Conservation (phyloP, 2,797 vertebrate genomes). For the Pteronotus mesoamericanus region DNA sequence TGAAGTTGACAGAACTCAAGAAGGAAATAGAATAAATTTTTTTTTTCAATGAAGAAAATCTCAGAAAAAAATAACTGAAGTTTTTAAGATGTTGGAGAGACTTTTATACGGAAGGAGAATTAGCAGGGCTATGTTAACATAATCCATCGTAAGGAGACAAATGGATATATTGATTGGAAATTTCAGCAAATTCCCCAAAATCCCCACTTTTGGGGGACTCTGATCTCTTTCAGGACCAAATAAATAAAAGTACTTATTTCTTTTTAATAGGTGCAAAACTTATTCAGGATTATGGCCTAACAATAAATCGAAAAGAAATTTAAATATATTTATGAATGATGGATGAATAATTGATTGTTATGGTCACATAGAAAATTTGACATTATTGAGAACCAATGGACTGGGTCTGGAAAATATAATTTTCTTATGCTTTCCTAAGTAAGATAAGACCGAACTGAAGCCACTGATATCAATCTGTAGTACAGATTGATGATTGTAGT, state of each 20-base stretch:
- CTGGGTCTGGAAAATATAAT: background rate
- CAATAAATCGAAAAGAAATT: background rate
- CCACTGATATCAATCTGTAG: background rate
- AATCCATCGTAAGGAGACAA: background rate
- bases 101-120: background rate
- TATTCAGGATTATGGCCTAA: background rate
- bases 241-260: background rate
- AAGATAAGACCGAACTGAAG: background rate
- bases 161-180: background rate
- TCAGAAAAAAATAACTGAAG: background rate
- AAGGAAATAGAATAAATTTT: background rate
- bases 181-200: background rate
- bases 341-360: background rate
- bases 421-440: background rate
- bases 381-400: background rate
- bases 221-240: background rate
- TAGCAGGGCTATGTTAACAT: background rate
- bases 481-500: no score
- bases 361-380: background rate
- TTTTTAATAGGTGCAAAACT: background rate
- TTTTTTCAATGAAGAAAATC: background rate
- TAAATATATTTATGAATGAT: background rate
- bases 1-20: background rate
- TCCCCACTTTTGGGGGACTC: rapidly evolving
- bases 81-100: background rate